Evolutionary conservation across 2,888 invertebrate species (phyloP), one percentile per base, ranked within the genome.

Genomic region (Dexiosoma caninum): DNA sequence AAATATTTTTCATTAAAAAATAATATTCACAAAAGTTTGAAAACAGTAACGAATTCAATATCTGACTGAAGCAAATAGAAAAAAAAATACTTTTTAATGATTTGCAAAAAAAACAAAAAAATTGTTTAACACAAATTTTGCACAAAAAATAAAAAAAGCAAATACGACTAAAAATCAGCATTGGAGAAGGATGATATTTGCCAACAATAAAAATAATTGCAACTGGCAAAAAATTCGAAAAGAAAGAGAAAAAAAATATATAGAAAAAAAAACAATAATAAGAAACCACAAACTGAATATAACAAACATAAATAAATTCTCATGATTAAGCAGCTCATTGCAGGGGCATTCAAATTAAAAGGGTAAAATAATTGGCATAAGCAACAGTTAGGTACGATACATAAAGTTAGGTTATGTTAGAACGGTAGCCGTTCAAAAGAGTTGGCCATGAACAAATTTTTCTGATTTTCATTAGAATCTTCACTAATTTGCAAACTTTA

Each of bases 201-300:
- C 66, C 66, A 67, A 78, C 60, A 67, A 78, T 42, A 51, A 64
- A 59, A 78, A 60, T 72, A 78, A 67, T 78, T 72, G 72, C 66
- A 60, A 60, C 66, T 78, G 71, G 51, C 59, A 76, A 67, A 27
- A 51, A 67, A 60, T 35, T 16, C 12, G 69, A 44, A 44, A 44
- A 35, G 30, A 23, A 14, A 4, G 37, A 76, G 27, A 9, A 21
- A 37, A 37, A 14, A 14, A 44, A 42, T n/a, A 42, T 23, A 23
- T 19, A 67, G 0, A 51, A 23, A 66, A n/a, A 37, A 2, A 59
- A 7, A 53, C 8, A 19, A 35, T 46, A 1, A 8, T 14, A 40
- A 27, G 30, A 1, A 44, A 12, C 1, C 21, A 32, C 6, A 59
- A 42, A 42, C 19, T 42, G 49, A 49, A 57, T 12, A 12, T 14